Conservation (phyloP, 2,888 invertebrate species). For the Cheiracanthium punctorium region DNA sequence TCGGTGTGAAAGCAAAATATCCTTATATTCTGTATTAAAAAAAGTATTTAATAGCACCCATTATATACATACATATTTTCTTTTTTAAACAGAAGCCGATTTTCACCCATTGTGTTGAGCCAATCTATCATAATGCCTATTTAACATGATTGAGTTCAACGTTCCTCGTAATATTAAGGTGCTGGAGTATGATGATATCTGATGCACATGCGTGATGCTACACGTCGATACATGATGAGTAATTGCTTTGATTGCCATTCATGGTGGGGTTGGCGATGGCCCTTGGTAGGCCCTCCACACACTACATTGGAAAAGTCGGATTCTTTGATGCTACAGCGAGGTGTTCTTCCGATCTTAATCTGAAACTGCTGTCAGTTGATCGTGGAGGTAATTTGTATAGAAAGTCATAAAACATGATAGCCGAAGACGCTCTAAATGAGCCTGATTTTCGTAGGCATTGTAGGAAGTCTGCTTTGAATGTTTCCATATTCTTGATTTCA, state of each 20-base stretch:
- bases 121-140: constrained; percentile 44
- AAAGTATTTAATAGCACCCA: constrained; percentile 18
- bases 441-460: too few species aligned
- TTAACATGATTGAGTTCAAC: constrained; percentile 52
- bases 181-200: constrained; percentile 48
- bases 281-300: neutral
- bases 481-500: too few species aligned
- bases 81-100: constrained; percentile 26
- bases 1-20: constrained; percentile 18
- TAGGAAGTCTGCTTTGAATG: too few species aligned
- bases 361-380: neutral
- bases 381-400: neutral
- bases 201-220: constrained; percentile 14
- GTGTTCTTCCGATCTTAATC: neutral
- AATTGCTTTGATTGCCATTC: constrained; percentile 53
- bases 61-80: neutral
- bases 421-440: too few species aligned
- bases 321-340: neutral
- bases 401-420: neutral
- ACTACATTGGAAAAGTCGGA: neutral
- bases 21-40: neutral
- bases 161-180: constrained; percentile 29
- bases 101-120: constrained; percentile 42
- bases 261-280: neutral
- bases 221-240: constrained; percentile 27